Conservation (phyloP, 2,113 vertebrate species). For the Acanthochromis polyacanthus region DNA sequence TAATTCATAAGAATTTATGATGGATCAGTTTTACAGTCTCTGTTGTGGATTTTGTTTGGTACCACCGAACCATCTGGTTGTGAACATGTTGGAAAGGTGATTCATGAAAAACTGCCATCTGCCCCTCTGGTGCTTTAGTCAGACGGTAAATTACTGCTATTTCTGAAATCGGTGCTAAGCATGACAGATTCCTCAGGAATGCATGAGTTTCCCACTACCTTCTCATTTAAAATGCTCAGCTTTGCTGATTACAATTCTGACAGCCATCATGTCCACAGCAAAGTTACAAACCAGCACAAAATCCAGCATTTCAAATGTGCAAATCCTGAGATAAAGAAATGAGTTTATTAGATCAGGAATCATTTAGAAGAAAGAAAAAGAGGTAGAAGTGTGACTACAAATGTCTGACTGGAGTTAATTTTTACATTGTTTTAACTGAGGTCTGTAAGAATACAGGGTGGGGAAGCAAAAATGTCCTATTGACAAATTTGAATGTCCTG, state of each 20-base stretch:
- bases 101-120: conserved; percentile 71
- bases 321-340: not conserved
- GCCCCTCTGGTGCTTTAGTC: conserved; percentile 50
- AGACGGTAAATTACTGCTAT: conserved; percentile 57
- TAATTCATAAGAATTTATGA: conserved; percentile 12
- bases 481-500: too few species aligned
- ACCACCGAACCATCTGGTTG: conserved; percentile 53
- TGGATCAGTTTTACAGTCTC: not conserved
- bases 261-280: conserved; percentile 31
- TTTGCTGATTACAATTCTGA: conserved; percentile 56
- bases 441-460: too few species aligned
- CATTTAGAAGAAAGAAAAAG: not conserved
- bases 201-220: conserved; percentile 65
- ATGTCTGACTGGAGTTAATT: too few species aligned
- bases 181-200: conserved; percentile 62
- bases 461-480: too few species aligned
- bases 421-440: too few species aligned
- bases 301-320: conserved; percentile 14
- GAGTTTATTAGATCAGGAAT: not conserved
- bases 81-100: conserved; percentile 71
- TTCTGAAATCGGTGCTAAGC: conserved; percentile 59
- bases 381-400: too few species aligned
- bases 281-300: not conserved
- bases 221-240: conserved; percentile 50
- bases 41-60: conserved; percentile 13